Base-by-base conservation (phyloP, 2,113 vertebrate species). In the Corydoras sp. region DNA sequence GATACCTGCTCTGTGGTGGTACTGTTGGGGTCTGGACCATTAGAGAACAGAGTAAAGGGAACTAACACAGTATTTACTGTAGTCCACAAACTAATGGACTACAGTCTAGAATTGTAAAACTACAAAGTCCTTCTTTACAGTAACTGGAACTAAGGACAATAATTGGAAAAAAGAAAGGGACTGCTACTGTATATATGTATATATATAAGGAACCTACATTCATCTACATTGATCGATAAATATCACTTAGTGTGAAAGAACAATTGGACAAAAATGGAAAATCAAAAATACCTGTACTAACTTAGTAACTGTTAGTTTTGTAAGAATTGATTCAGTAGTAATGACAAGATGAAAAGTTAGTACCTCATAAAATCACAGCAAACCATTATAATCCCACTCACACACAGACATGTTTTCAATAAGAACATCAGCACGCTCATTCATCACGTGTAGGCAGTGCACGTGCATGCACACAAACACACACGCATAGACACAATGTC, bases 301-400 rank as follows among this genome's bases (percentile, higher is more conserved):
- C 74, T 65, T 65, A 55, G 69, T 74, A 9, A 24, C 31, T 30
- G 65, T 50, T 68, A 51, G 66, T 59, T 67, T 67, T 50, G 68
- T 75, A 68, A 65, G 49, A 24, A 78, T 66, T 69, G 54, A 76
- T 69, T 82, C 48, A 13, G 18, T 61, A 73, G 80, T 65, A 59
- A 54, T 74, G 61, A 64, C 29, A 24, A 73, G 12, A 13, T 15
- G 51, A 24, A 62, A 58, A 24, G 77, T 29, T 54, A 72, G 54
- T 62, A 67, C 66, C 50, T 66, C 32, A 53, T 54, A 74, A 62
- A 69, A 49, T 35, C 58, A 71, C 4, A 7, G 13, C 49, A 35
- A 15, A 67, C 56, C 54, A 13, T 54, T 49, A 43, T 62, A 31
- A 24, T 51, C 43, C 14, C 54, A 56, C 51, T 53, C 51, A 53